Evolutionary conservation across 35 echinoderm and acorn worm species (phyloP).

Genomic region (Strongylocentrotus purpuratus): DNA sequence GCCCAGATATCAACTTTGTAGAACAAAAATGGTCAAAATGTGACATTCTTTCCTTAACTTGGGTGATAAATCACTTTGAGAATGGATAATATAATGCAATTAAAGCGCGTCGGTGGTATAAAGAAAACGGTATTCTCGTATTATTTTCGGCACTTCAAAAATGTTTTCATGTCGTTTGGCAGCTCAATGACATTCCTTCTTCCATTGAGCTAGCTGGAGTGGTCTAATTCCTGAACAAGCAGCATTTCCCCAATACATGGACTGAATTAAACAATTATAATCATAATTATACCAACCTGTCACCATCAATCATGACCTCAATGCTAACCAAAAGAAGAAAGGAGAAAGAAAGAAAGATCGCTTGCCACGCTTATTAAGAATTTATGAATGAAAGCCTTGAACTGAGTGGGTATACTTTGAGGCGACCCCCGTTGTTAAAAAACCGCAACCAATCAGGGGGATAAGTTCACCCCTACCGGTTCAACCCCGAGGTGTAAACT

Average conservation of each 20-base stretch:
- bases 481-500: background rate
- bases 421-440: background rate
- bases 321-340: background rate
- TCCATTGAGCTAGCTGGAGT: background rate
- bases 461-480: background rate
- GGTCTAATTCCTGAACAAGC: background rate
- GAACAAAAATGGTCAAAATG: no score
- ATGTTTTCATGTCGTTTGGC: background rate
- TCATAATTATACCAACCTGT: background rate
- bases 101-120: background rate
- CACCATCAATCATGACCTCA: background rate
- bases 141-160: background rate
- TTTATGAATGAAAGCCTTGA: background rate
- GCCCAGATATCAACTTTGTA: no score
- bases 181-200: background rate
- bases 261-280: slow-evolving; percentile 7
- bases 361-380: background rate
- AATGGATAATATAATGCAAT: background rate
- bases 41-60: no score
- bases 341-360: background rate
- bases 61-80: background rate
- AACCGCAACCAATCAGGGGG: background rate
- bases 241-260: background rate
- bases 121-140: background rate
- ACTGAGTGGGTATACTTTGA: background rate